phyloP scores from a whole-genome alignment of 2,888 invertebrate genomes.

The Agrochola circellaris region DNA sequence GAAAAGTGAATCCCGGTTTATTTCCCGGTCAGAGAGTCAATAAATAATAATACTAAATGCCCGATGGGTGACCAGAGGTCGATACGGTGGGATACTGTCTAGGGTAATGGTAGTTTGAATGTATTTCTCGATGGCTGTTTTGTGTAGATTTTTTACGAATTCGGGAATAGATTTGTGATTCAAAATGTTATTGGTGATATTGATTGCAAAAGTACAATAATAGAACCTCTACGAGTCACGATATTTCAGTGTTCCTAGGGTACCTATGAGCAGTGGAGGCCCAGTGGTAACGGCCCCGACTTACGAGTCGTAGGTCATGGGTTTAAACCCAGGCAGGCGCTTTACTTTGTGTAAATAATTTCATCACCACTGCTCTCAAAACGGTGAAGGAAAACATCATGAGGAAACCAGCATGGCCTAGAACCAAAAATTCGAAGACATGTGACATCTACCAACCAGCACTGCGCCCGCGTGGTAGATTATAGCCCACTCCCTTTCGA shows the following conservation, averaged over 20 bases:
- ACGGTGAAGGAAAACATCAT: too few relatives aligned
- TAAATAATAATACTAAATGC: conserved; percentile 90
- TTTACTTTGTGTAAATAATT: too few relatives aligned
- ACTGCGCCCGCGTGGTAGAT: too few relatives aligned
- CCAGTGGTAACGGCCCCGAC: too few relatives aligned
- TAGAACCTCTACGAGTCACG: neutral
- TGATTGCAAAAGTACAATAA: neutral
- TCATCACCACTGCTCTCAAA: too few relatives aligned
- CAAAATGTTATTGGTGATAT: neutral
- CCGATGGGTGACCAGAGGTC: conserved; percentile 83
- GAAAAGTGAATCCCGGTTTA: conserved; percentile 83
- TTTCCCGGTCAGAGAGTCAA: conserved; percentile 78
- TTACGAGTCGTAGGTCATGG: too few relatives aligned
- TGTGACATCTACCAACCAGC: too few relatives aligned
- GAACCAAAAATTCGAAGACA: too few relatives aligned
- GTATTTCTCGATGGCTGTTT: conserved; percentile 23
- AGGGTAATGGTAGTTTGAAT: conserved; percentile 53
- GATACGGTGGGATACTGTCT: conserved; percentile 65
- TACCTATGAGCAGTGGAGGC: neutral
- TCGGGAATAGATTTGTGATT: neutral
- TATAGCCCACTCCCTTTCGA: too few relatives aligned
- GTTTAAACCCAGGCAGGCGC: too few relatives aligned
- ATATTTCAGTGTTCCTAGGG: neutral
- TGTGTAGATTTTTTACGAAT: conserved; percentile 17
- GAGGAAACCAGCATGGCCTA: too few relatives aligned